Percentiles rank a stretch among this genome's conserved stretches.
Evolutionary conservation across 2,113 vertebrate species (phyloP).

Genomic region (Toxotes jaculatrix): DNA sequence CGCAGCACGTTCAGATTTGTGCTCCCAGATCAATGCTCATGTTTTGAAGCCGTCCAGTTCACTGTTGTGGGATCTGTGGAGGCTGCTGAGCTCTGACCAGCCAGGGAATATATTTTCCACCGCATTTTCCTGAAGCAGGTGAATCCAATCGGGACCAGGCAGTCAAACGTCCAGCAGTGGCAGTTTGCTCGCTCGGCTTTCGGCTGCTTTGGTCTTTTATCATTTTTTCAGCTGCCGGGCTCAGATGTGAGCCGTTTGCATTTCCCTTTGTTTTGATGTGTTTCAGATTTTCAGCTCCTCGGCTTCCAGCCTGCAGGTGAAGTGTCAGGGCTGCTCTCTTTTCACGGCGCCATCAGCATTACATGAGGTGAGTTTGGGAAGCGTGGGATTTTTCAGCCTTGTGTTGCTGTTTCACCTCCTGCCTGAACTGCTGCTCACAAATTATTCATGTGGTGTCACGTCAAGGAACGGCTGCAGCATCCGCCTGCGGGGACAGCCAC

Average conservation of each 20-base stretch:
- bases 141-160: slow-evolving; percentile 2
- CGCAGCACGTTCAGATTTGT: neutral
- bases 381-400: slow-evolving; percentile 68
- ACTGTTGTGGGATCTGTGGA: neutral
- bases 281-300: slow-evolving; percentile 6
- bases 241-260: slow-evolving; percentile 8
- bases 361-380: slow-evolving; percentile 67
- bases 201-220: slow-evolving; percentile 13
- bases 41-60: neutral
- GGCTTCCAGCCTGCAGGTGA: slow-evolving; percentile 51
- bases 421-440: slow-evolving; percentile 62
- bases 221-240: neutral
- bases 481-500: slow-evolving; percentile 63
- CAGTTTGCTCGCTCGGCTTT: slow-evolving; percentile 6
- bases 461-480: slow-evolving; percentile 67
- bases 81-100: neutral
- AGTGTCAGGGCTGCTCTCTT: slow-evolving; percentile 1
- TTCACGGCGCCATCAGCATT: slow-evolving; percentile 49
- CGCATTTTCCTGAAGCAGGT: neutral
- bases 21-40: neutral
- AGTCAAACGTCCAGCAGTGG: neutral
- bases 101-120: neutral
- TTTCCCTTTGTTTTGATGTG: slow-evolving; percentile 8
- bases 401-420: slow-evolving; percentile 67
- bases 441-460: slow-evolving; percentile 80